Evolutionary conservation across 2,888 invertebrate genomes (phyloP), one percentile per base, ranked within the genome.

Genomic region (Choristoneura rosaceana): DNA sequence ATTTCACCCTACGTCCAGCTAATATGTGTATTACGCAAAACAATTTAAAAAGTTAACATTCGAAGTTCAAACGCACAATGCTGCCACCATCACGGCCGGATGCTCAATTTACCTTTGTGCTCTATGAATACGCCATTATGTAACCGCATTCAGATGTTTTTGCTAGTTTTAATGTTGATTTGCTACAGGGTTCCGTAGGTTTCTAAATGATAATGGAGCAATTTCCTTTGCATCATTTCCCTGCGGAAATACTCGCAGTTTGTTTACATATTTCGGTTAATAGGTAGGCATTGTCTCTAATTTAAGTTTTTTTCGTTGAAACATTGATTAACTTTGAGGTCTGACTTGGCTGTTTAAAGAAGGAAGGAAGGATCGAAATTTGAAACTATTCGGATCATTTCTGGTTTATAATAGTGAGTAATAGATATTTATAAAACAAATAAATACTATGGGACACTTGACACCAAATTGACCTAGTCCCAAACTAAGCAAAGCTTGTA

Each of bases 11-110:
- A 25, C 25, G 25, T 25, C 25, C 25, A 45, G 7, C 50, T 50
- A 15, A 15, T 15, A 15, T 8, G 50, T 15, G 15, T 1, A 34
- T 71, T 71, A 58, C 58, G 69, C 66, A 71, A 69, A 71, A 61
- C 68, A 62, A 69, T 71, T 69, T 74, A 71, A 74, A 74, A 74
- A 71, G 55, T 69, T 69, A 71, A 59, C 66, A 65, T 71, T 66
- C 71, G 41, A 69, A 74, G 66, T 71, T 71, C 74, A 71, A 71
- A 69, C 58, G 45, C 15, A 41, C 69, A 71, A 69, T 58, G 45
- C 38, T 69, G 70, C 65, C 50, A 43, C 47, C 60, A 73, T 69
- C 64, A 52, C 62, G 14, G 52, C 58, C 64, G 62, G 67, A 71
- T 71, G 67, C 60, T 38, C n/a, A 65, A 47, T 47, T 70, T 62